Percentiles rank a stretch among this genome's conserved stretches.
phyloP scores from a whole-genome alignment of 1,140 invertebrate species.

The Zaprionus lachaisei region DNA sequence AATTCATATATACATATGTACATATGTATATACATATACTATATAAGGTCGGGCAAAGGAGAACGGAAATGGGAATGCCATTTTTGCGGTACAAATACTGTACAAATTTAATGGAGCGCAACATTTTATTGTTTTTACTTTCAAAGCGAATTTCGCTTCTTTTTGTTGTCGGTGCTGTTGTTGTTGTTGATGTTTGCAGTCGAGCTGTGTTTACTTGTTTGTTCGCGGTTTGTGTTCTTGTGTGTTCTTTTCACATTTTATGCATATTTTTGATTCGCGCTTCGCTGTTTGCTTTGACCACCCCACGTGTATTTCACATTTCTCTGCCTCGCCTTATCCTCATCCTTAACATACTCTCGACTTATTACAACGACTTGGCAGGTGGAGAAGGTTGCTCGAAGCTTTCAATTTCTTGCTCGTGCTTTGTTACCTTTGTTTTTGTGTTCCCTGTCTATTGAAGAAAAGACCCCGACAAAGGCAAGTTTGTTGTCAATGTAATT shows the following conservation, averaged over 20 bases:
- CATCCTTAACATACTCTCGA: constrained; percentile 2
- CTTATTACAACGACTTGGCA: constrained; percentile 3
- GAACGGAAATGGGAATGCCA: constrained; percentile 36
- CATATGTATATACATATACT: background rate
- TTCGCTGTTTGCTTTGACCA: constrained; percentile 54
- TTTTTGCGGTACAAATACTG: constrained; percentile 47
- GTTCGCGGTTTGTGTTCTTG: constrained; percentile 60
- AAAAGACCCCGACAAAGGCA: constrained; percentile 14
- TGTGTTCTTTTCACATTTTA: constrained; percentile 64
- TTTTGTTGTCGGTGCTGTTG: constrained; percentile 29
- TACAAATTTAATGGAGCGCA: constrained; percentile 79
- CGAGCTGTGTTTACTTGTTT: constrained; percentile 60
- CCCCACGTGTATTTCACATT: constrained; percentile 29
- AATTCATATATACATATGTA: constrained; percentile 16
- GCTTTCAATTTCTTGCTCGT: constrained; percentile 2
- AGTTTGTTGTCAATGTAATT: constrained; percentile 70
- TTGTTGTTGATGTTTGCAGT: constrained; percentile 54
- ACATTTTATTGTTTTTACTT: constrained; percentile 76
- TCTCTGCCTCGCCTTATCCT: constrained; percentile 41
- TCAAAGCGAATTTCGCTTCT: constrained; percentile 49
- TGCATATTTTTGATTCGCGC: constrained; percentile 71
- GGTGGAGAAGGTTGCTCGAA: background rate
- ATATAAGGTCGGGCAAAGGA: constrained; percentile 10
- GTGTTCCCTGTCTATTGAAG: constrained; percentile 27
- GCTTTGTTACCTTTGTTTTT: constrained; percentile 28